These are phyloP conservation scores for Microdon myrmicae DNA, from an alignment of 2,888 invertebrate species.

Conservation along the genomic window DNA sequence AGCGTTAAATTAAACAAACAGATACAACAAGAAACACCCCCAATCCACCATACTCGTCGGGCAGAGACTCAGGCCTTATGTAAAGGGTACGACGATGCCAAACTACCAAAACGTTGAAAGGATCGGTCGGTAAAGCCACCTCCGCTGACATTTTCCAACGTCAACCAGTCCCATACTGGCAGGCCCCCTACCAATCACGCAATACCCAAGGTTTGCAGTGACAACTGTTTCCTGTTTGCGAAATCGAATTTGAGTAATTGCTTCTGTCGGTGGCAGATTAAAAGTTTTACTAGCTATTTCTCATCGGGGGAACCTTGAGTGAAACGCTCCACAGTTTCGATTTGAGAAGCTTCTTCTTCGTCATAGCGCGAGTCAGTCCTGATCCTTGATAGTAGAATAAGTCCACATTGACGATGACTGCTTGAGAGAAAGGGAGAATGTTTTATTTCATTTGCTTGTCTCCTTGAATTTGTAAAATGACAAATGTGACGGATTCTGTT, in stretches of 20 bases:
- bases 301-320: background rate
- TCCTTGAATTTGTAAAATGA: slow-evolving; percentile 19
- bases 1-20: slow-evolving; percentile 45
- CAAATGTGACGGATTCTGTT: slow-evolving; percentile 21
- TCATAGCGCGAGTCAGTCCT: too few species aligned
- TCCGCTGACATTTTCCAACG: slow-evolving; percentile 9
- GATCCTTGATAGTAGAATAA: background rate
- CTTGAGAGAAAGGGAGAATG: slow-evolving; percentile 1
- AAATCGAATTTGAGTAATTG: slow-evolving; percentile 52
- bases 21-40: background rate
- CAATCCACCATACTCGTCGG: too few species aligned
- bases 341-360: slow-evolving; percentile 22
- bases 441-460: slow-evolving; percentile 26
- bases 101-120: slow-evolving; percentile 34
- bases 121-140: slow-evolving; percentile 31
- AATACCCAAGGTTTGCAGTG: slow-evolving; percentile 13
- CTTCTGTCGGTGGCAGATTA: slow-evolving; percentile 50
- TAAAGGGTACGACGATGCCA: slow-evolving; percentile 21
- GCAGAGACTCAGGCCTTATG: too few species aligned
- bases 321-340: slow-evolving; percentile 28
- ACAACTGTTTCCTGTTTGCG: slow-evolving; percentile 48
- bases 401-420: background rate
- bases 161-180: too few species aligned
- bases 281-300: slow-evolving; percentile 38
- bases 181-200: background rate